Conservation (phyloP, 2,113 vertebrate species). For the Chelonoidis abingdonii region DNA sequence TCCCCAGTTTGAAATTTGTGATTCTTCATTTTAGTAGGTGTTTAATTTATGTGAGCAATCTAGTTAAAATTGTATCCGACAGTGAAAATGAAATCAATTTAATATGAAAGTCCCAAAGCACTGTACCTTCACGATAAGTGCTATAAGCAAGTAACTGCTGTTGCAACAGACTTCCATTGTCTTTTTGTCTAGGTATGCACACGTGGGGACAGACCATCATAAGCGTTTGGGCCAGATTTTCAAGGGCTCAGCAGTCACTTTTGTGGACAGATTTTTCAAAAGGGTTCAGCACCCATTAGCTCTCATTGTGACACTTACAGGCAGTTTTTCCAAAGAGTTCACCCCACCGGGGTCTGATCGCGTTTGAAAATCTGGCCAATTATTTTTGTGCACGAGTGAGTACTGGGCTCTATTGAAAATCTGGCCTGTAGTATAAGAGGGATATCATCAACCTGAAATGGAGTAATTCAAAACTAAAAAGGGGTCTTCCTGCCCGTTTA, state of each 20-base stretch:
- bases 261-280: not conserved
- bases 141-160: not conserved
- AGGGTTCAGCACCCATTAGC: not conserved
- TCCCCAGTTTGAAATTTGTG: not conserved
- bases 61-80: conserved; percentile 1
- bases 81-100: not conserved
- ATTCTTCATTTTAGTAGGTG: not conserved
- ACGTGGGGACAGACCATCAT: not conserved
- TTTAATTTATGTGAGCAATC: not conserved
- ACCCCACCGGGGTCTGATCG: not conserved
- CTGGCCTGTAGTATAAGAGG: not conserved
- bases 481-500: not conserved
- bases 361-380: not conserved
- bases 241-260: not conserved
- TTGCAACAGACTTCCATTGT: fast-evolving
- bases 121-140: not conserved
- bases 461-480: not conserved
- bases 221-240: not conserved
- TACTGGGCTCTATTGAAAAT: not conserved
- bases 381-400: not conserved
- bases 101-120: not conserved
- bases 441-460: not conserved
- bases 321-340: not conserved
- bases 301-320: not conserved
- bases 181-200: not conserved